phyloP scores from a whole-genome alignment of 2,888 invertebrate species.

The Oligia fasciuncula region DNA sequence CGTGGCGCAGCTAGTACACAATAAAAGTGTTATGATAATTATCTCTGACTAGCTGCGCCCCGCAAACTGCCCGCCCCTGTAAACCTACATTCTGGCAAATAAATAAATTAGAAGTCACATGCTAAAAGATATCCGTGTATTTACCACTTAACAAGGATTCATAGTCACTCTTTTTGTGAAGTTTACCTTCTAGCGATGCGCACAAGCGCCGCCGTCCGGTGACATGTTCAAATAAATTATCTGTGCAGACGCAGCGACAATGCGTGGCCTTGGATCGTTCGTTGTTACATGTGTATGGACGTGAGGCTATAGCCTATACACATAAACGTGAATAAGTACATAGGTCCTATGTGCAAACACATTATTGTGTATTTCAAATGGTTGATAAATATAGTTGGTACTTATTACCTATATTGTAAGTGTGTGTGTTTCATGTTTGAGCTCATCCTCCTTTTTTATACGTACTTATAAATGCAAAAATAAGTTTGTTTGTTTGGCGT shows the following conservation, averaged over 20 bases:
- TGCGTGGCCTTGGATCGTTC: constrained; percentile 38
- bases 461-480: neutral
- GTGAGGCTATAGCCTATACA: constrained; percentile 34
- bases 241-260: constrained; percentile 33
- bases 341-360: neutral
- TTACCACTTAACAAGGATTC: neutral
- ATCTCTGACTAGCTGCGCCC: no score
- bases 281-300: constrained; percentile 28
- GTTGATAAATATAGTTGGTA: neutral
- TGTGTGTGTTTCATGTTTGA: neutral
- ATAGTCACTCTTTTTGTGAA: neutral
- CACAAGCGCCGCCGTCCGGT: neutral
- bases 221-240: constrained; percentile 32
- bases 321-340: constrained; percentile 4
- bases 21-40: no score
- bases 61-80: no score
- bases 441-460: neutral
- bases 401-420: neutral
- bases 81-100: no score
- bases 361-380: neutral
- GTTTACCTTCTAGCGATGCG: neutral
- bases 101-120: neutral
- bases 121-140: neutral
- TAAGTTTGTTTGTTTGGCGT: neutral
- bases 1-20: no score